Base-by-base conservation (phyloP, 2,113 vertebrate genomes). In the Pelecanus crispus region DNA sequence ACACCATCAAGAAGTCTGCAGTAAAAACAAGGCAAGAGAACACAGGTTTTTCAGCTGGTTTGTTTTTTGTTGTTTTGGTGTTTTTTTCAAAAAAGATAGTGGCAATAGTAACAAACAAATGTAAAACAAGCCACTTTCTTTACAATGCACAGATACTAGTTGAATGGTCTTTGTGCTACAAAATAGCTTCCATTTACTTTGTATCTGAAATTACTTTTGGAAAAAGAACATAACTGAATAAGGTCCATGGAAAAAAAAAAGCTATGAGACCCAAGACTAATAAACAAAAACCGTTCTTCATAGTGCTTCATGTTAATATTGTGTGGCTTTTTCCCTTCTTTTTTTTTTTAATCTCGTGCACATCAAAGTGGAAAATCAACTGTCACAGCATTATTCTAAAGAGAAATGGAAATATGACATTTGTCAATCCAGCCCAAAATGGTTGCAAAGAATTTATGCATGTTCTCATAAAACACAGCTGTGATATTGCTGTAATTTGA, bases 311-410 rank as follows among this genome's bases (percentile, higher is more conserved):
- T 74, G 94, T 96, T 91, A 89, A 94, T 81, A 81, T 52, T 82
- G 50, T 58, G 58, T 59, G 19, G 14, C 11, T 61, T 95, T 67
- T 73, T 31, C 6, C 65, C 26, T 90, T 58, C 25, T 13, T 44
- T 56, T 81, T 94, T 47, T 81, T 94, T 66, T 68, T 36, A 17
- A 17, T 89, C 28, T 96, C 49, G 81, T n/a, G 6, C 55, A 82
- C 25, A 59, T 83, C 21, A 88, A 94, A 94, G 93, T 49, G 21
- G 53, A 85, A 96, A 96, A 93, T 95, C 82, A 94, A 81, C 95
- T 55, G 20, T 67, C 84, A 74, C n/a, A 2, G 32, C 59, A 95
- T n/a, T 40, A 71, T 90, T 95, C 16, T 92, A 68, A 92, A 56
- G 13, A 94, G 74, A 96, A 87, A 96, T 58, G 83, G 67, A 91